A percentile compares a stretch with the other conserved stretches of the same genome.
These are phyloP conservation scores for Oscheius sp. DNA, from an alignment of 1,140 invertebrate species.

Conservation along the genomic window DNA sequence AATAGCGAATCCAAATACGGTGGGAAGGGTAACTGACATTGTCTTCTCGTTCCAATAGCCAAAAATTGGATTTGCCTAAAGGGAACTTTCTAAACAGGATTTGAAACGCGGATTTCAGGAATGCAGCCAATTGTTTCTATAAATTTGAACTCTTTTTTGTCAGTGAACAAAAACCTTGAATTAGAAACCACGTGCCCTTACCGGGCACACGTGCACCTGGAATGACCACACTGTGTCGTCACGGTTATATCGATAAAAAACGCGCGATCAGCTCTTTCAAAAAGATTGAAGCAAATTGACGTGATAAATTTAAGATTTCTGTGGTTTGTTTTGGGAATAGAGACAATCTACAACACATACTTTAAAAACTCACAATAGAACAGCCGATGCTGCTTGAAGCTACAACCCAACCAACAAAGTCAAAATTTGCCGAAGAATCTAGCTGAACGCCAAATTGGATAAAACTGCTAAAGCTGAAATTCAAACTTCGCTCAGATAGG, in stretches of 20 bases:
- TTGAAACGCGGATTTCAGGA: background rate
- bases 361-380: conserved; percentile 4
- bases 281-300: background rate
- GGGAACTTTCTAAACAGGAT: background rate
- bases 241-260: too few relatives aligned
- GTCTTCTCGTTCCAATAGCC: conserved; percentile 45
- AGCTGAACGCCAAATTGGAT: conserved; percentile 17
- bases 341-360: background rate
- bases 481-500: conserved; percentile 31
- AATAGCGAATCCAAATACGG: conserved; percentile 27
- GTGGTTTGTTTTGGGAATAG: background rate
- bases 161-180: background rate
- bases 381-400: conserved; percentile 33
- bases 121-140: background rate
- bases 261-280: background rate
- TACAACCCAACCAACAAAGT: conserved; percentile 41
- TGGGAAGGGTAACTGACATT: conserved; percentile 31
- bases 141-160: background rate
- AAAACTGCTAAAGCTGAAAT: background rate
- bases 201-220: background rate
- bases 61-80: conserved; percentile 36
- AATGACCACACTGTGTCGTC: too few relatives aligned
- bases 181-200: background rate
- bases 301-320: too few relatives aligned
- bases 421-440: conserved; percentile 31